These are phyloP conservation scores for Holothuria glaberrima DNA, from an alignment of 35 echinoderm and acorn worm species.

Conservation along the genomic window DNA sequence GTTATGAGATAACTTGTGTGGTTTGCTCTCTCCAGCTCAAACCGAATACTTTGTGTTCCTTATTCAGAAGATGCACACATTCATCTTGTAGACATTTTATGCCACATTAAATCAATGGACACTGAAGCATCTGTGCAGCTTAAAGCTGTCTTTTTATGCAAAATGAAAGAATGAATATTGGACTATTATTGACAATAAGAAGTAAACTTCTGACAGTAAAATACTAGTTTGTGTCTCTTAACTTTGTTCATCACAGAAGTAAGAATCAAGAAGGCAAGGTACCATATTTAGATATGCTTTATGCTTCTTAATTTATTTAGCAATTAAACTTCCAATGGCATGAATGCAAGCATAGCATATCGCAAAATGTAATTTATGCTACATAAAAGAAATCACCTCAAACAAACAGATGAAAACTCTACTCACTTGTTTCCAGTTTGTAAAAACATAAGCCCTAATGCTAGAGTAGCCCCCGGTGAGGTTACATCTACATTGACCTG, in stretches of 20 bases:
- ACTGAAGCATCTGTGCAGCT: too few species aligned
- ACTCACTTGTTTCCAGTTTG: slow-evolving; percentile 88
- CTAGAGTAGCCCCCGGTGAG: slow-evolving; percentile 94
- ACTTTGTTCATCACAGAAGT: background rate
- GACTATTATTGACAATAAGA: too few species aligned
- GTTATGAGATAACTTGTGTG: slow-evolving; percentile 2
- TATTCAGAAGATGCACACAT: too few species aligned
- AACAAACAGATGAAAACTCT: background rate
- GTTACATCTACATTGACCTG: slow-evolving; percentile 98
- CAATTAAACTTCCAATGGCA: background rate
- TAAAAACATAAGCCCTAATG: slow-evolving; percentile 95
- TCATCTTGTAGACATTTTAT: too few species aligned
- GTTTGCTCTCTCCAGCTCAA: background rate
- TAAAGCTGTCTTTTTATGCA: too few species aligned
- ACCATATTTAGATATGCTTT: too few species aligned
- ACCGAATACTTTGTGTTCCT: too few species aligned
- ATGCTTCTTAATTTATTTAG: background rate
- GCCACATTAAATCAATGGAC: too few species aligned
- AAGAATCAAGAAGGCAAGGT: background rate
- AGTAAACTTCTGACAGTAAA: too few species aligned
- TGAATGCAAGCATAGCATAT: background rate
- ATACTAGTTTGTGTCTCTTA: background rate
- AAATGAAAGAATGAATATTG: too few species aligned
- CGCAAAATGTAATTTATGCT: background rate
- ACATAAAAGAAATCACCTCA: background rate